Base-by-base conservation (phyloP, 2,888 invertebrate species). In the Magallana nippona region DNA sequence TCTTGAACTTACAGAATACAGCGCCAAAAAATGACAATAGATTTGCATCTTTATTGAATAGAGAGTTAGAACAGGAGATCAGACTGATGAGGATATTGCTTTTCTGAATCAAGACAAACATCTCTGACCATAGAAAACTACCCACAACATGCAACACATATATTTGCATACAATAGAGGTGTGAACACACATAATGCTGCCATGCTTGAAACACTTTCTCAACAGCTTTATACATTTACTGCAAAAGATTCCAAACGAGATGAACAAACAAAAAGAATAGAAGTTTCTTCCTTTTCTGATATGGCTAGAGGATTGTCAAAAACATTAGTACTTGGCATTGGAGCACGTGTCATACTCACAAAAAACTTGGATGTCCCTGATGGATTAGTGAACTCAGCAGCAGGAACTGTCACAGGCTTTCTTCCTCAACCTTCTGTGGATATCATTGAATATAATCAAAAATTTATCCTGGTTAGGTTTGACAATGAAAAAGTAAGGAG, bases 1-100 rank as follows among this genome's bases (percentile, higher is more conserved):
- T 55, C 58, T 84, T 56, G 84, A 87, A 71, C 80, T 87, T 1
- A 86, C 86, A 84, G 85, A 87, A 85, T 86, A 55, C 83, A 84
- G 57, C 81, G 85, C 62, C 88, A 86, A 80, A 85, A 85, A 79
- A 83, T 86, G 85, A 85, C 82, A 56, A 32, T 22, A 56, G 55
- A 10, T 85, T 88, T 84, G 86, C 87, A 19, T 58, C 62, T 32
- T 58, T 86, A 44, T 79, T 88, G 22, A 88, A 86, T 80, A 84
- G 84, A n/a, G n/a, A 81, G 63, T 85, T 3, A 60, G 87, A n/a
- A 56, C 79, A 77, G 84, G 84, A 44, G 57, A 83, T 22, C 86
- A 84, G 55, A 88, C 85, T 13, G 82, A 71, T 55, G 80, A 82
- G 19, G 86, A 88, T 82, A 83, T 84, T 15, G 63, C 79, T 32